Evolutionary conservation across 1,140 invertebrate genomes (phyloP), one percentile per base, ranked within the genome.

Genomic region (Thaumatotibia leucotreta): DNA sequence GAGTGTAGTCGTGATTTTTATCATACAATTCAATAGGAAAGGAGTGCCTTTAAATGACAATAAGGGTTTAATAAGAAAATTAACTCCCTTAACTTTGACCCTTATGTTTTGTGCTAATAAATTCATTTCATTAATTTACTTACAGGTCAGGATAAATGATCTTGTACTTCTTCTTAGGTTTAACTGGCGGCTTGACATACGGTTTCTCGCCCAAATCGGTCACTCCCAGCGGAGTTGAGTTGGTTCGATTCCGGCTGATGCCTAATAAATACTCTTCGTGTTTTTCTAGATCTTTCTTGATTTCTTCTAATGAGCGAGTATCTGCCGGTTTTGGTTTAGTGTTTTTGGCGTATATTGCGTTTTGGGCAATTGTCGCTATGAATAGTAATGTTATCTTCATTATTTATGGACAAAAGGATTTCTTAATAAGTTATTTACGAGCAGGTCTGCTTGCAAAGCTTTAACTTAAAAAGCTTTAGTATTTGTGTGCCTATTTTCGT

Each of bases 261-360:
- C 24, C 29, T 27, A 76, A 72, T n/a, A 85, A 50, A 62, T 75
- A 70, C 20, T 77, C 72, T 66, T 83, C 81, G 33, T 80, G 79
- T 68, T 86, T 74, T 52, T 80, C 82, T 0, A 83, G 67, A 14
- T 77, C 82, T 32, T 86, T 84, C 64, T 77, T 79, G n/a, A 84
- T 79, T 14, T 58, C 76, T 4, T 72, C 76, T 4, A 75, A 69
- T 17, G 65, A 70, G 77, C 77, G 78, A 24, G 63, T 73, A 6
- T 14, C 9, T 10, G 32, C 32, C 50, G 61, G 61, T 50, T 73
- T 77, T 4, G 45, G 61, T 64, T 77, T 72, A 0, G 58, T 31
- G 35, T 29, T 39, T n/a, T 52, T 52, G 0, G 33, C 54, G 29
- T 24, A 14, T 4, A 24, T 5, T 27, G 24, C 27, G 24, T 0